phyloP scores from a whole-genome alignment of 2,888 invertebrate genomes.

The Nemurella pictetii region DNA sequence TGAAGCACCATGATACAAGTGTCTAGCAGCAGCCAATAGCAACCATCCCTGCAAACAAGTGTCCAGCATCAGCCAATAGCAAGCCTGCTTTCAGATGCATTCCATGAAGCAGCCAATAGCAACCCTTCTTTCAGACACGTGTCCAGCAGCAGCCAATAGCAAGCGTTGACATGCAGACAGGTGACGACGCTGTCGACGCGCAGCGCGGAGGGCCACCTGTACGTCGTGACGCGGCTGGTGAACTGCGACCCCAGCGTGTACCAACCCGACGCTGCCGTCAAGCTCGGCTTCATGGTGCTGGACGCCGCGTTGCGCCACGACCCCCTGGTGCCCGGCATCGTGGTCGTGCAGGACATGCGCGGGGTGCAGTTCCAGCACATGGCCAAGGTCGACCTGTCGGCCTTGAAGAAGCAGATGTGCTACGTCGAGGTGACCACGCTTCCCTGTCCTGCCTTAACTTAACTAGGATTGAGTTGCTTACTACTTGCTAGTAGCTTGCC shows the following conservation, averaged over 20 bases:
- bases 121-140: too few species aligned
- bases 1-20: too few species aligned
- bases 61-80: too few species aligned
- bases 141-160: too few species aligned
- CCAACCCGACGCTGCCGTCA: slow-evolving; percentile 43
- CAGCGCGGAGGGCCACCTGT: slow-evolving; percentile 6
- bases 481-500: too few species aligned
- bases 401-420: slow-evolving; percentile 43
- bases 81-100: too few species aligned
- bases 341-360: slow-evolving; percentile 43
- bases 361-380: slow-evolving; percentile 42
- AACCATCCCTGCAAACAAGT: too few species aligned
- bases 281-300: slow-evolving; percentile 43
- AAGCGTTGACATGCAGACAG: neutral
- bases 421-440: slow-evolving; percentile 45
- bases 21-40: too few species aligned
- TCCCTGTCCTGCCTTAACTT: too few species aligned
- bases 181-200: neutral
- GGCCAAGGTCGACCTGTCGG: slow-evolving; percentile 40
- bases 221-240: neutral
- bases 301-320: slow-evolving; percentile 41
- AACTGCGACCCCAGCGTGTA: slow-evolving; percentile 41
- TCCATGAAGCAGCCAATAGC: too few species aligned
- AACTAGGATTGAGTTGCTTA: too few species aligned
- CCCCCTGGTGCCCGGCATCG: slow-evolving; percentile 41